Evolutionary conservation across 2,888 invertebrate species (phyloP), one percentile per base, ranked within the genome.

Genomic region (Dryadula phaetusa): DNA sequence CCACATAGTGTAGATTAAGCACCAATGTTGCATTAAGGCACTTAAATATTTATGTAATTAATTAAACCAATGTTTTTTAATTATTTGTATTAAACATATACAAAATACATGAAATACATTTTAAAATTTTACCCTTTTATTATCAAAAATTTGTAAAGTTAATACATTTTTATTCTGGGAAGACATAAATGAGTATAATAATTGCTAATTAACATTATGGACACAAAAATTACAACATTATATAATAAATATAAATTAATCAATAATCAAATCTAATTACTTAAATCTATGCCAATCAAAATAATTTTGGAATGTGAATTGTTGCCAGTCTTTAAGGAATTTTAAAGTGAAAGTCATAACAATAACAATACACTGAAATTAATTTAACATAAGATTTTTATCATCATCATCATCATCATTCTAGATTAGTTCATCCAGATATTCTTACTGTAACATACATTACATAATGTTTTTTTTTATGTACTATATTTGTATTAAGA

Each of bases 281-380:
- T 54, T 63, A 61, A 68, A 40, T 62, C 64, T 72, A 71, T 70
- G 70, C 66, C 65, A 75, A 66, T 79, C 75, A 77, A 72, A 67
- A 75, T n/a, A 76, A 77, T 77, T 80, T 82, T 84, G 85, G 85
- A 86, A 86, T 86, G 85, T 85, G 73, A 77, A 72, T 64, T 46
- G 56, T 63, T 58, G 70, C 70, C 75, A 76, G 76, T 74, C 74
- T 75, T 73, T 53, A 54, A 58, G 62, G 62, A 61, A 44, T 40
- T 64, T 56, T 64, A 18, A 40, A 49, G 42, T 61, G 63, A 70
- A 64, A 66, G 40, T 62, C 47, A 56, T 52, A 28, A 66, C 49
- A 60, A 46, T 12, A 46, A 8, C 7, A 2, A 46, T 46, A 20
- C 22, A 56, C 8, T 8, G 40, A n/a, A 40, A 56, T 40, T 40